Conservation (phyloP, 2,888 invertebrate genomes). For the Galerucella calmariensis region DNA sequence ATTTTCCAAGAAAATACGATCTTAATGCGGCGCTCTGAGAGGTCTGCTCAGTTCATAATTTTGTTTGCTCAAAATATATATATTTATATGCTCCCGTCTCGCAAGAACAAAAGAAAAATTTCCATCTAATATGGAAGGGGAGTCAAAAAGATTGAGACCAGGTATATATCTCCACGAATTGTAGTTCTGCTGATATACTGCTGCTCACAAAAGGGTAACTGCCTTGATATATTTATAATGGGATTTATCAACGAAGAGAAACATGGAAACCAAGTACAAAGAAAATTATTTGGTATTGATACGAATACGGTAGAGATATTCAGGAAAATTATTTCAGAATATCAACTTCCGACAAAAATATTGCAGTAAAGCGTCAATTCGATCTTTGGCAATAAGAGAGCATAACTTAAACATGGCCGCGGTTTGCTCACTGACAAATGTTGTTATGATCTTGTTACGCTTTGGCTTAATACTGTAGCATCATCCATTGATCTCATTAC, state of each 20-base stretch:
- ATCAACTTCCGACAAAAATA: no score
- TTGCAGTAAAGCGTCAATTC: no score
- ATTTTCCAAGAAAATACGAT: constrained; percentile 31
- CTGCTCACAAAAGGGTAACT: neutral
- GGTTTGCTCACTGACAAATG: no score
- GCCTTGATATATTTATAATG: neutral
- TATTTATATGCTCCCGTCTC: neutral
- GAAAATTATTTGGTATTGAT: no score
- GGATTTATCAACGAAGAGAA: neutral
- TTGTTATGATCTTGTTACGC: no score
- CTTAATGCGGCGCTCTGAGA: constrained; percentile 19
- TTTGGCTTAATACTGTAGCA: no score
- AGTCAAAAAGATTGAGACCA: constrained; percentile 4
- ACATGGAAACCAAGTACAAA: neutral
- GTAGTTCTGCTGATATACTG: neutral
- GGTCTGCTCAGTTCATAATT: constrained; percentile 24
- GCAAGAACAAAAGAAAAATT: constrained; percentile 24
- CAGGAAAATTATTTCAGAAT: no score
- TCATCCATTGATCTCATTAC: no score
- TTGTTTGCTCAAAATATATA: constrained; percentile 19
- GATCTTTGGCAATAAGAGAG: no score
- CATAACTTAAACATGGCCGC: no score
- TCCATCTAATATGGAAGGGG: constrained; percentile 13
- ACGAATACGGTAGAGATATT: no score
- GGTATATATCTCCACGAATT: constrained; percentile 3